Base-by-base conservation (phyloP, 2,797 vertebrate genomes). In the Phoebastria nigripes region DNA sequence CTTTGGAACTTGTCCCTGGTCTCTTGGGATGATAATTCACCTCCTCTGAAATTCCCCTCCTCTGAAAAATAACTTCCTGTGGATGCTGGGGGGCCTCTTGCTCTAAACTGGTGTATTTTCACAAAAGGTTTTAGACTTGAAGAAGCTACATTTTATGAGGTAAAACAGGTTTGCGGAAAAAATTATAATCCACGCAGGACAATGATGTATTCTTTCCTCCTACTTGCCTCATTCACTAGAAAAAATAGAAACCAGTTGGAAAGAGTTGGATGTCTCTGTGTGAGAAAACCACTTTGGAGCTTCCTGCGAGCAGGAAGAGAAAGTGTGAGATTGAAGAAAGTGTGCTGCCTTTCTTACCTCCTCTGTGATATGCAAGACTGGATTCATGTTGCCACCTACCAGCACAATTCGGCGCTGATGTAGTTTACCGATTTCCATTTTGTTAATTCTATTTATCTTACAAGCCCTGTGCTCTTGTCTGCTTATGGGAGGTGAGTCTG, bases 361-460 rank as follows among this genome's bases (percentile, higher is more conserved):
- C 95, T 93, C 93, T 94, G 81, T 96, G 89, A 89, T 90, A 95
- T 17, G 42, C 94, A 95, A 94, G 92, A 92, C 94, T 95, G 72
- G 65, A 93, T 91, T 89, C 72, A 63, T 85, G 63, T 96, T 96
- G 85, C 90, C 77, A 91, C 88, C 95, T 97, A 93, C 88, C 65
- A 92, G 81, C 2, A 3, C 66, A 87, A 28, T 87, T 93, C 87
- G 71, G 67, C 4, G 54, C 49, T 91, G 47, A 71, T 77, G 56
- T 39, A 63, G 71, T 85, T 92, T 80, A 73, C 46, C 85, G 74
- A 92, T 71, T 94, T 88, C 56, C 71, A 79, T 82, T 74, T 92
- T 54, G 58, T 79, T 80, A 86, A 63, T 83, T 87, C 42, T 67
- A 4, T 71, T 83, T 88, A 41, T 77, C 21, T 78, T 65, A 67